phyloP scores from a whole-genome alignment of 1,140 invertebrate species.

The Pantala flavescens region DNA sequence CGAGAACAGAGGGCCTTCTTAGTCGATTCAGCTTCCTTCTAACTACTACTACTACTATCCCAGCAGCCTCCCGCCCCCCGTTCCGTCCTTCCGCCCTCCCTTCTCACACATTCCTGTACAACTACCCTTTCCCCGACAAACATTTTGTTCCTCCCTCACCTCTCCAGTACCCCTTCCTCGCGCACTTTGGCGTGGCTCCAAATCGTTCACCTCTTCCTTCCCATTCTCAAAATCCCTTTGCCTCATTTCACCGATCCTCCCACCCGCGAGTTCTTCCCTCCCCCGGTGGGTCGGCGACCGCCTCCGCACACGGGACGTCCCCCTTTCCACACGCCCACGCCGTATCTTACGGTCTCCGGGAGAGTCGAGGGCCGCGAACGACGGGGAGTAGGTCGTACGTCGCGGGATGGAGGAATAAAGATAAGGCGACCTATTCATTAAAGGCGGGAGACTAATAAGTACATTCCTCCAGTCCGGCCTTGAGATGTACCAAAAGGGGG shows the following conservation, averaged over 20 bases:
- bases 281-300: too few relatives aligned
- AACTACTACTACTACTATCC: not conserved
- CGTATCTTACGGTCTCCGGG: too few relatives aligned
- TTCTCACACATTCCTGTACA: not conserved
- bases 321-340: too few relatives aligned
- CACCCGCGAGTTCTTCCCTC: not conserved
- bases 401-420: too few relatives aligned
- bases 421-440: too few relatives aligned
- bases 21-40: constrained; percentile 1
- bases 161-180: not conserved
- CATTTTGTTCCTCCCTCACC: not conserved
- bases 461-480: too few relatives aligned
- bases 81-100: not conserved
- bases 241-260: not conserved
- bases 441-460: too few relatives aligned
- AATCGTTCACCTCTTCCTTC: not conserved
- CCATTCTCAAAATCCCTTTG: not conserved
- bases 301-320: too few relatives aligned
- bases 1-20: not conserved
- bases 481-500: too few relatives aligned
- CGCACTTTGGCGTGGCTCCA: not conserved
- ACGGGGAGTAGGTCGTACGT: too few relatives aligned
- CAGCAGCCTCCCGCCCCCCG: not conserved
- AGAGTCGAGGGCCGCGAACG: too few relatives aligned
- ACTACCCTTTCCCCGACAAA: not conserved